Evolutionary conservation across 1,140 invertebrate species (phyloP), one percentile per base, ranked within the genome.

Genomic region (Neodiprion lecontei): DNA sequence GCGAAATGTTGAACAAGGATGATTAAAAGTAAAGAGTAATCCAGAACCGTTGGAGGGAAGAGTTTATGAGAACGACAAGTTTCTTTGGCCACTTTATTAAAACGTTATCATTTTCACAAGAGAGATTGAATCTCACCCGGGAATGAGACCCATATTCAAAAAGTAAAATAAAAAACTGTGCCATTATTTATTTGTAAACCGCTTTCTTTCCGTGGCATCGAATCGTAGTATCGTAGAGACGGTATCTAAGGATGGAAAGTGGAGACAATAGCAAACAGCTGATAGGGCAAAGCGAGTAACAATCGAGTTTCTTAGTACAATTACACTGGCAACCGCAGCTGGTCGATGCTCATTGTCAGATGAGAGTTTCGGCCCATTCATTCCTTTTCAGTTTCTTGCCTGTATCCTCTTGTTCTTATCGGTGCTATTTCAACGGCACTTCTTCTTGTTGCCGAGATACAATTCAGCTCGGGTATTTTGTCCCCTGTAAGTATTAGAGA

Each of bases 271-370:
- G 5, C 4, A 7, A 14, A 61, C n/a, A 61, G 11, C 53, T 40
- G 28, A 61, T 61, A 61, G 11, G 53, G 9, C 0, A 17, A 61
- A 61, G n/a, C 53, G 28, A 40, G 28, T 61, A 61, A 61, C 53
- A 17, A 17, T 61, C 53, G 53, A 14, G 53, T 61, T 61, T 17
- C n/a, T 61, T 17, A 9, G 53, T 14, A 17, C 53, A 61, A 61
- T 61, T 61, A 61, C 53, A 61, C 53, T 61, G 53, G 53, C 53
- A 61, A 61, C 53, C 53, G 53, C 53, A 61, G 11, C 53, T 61
- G 53, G 53, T 61, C 53, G 53, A 61, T 11, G 53, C n/a, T 61
- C 53, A 61, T 61, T 61, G 53, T 61, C 53, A 61, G 53, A 14
- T 61, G 53, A 61, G n/a, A 61, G 53, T 61, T 61, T 17, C 53